Conservation (phyloP, 2,888 invertebrate species). For the Tenthredo notha region DNA sequence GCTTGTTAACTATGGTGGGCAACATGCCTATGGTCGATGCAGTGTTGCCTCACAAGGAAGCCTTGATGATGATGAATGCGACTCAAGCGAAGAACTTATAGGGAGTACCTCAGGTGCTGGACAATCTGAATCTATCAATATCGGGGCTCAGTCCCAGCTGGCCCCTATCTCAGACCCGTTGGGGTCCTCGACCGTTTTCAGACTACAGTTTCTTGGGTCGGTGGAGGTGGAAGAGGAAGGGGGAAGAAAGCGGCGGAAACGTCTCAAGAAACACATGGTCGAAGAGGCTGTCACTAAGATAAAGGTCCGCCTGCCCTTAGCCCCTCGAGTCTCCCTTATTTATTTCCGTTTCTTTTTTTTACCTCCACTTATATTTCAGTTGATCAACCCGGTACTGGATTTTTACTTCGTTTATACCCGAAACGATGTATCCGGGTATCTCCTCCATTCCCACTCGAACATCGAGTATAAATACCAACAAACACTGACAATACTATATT, state of each 20-base stretch:
- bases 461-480: not conserved
- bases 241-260: conserved; percentile 85
- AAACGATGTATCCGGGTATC: not conserved
- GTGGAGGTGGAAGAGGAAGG: conserved; percentile 92
- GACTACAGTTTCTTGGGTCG: conserved; percentile 91
- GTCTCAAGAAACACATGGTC: conserved; percentile 93
- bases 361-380: conserved; percentile 30
- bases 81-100: conserved; percentile 77
- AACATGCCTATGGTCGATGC: conserved; percentile 75
- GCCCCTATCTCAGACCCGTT: conserved; percentile 72
- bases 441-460: not conserved
- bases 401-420: conserved; percentile 7
- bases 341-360: conserved; percentile 13
- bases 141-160: conserved; percentile 70
- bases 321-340: conserved; percentile 15
- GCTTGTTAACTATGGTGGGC: conserved; percentile 76
- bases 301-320: conserved; percentile 82
- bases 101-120: conserved; percentile 73
- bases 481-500: not conserved
- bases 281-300: conserved; percentile 93
- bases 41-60: conserved; percentile 76
- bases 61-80: conserved; percentile 77
- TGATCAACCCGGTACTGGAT: not conserved
- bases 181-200: conserved; percentile 84
- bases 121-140: conserved; percentile 65